Evolutionary conservation across 2,113 vertebrate genomes (phyloP).

Genomic region (Carassius gibelio): DNA sequence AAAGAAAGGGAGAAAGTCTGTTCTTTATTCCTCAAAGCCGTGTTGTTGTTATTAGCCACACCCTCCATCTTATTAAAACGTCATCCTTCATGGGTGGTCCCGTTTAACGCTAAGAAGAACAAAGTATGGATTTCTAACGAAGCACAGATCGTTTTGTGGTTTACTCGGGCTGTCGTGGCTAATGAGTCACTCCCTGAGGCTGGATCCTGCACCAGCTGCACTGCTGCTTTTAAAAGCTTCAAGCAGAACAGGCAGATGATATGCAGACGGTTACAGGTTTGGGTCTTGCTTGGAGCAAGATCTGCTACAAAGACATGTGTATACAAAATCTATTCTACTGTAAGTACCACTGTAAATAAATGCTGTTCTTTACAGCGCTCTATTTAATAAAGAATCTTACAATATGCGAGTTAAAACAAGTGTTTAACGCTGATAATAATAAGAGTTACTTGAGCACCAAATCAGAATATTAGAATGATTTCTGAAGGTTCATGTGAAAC

Average conservation of each 20-base stretch:
- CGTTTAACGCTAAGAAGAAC: constrained; percentile 30
- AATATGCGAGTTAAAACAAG: too few species aligned
- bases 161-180: constrained; percentile 23
- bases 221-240: constrained; percentile 4
- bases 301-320: constrained; percentile 7
- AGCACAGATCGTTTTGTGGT: constrained; percentile 16
- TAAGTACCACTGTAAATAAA: neutral
- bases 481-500: neutral
- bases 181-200: constrained; percentile 39
- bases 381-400: neutral
- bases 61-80: constrained; percentile 10
- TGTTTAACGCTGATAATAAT: neutral
- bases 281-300: constrained; percentile 15
- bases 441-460: neutral
- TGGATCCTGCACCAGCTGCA: constrained; percentile 35
- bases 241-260: constrained; percentile 9
- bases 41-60: constrained; percentile 18
- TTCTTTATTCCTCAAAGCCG: neutral
- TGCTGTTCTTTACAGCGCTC: neutral
- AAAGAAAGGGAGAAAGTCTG: neutral
- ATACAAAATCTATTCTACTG: neutral
- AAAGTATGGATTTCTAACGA: constrained; percentile 43
- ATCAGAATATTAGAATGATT: neutral
- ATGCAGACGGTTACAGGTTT: constrained; percentile 14
- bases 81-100: constrained; percentile 34